phyloP scores from a whole-genome alignment of 2,888 invertebrate genomes.

The Pollenia amentaria region DNA sequence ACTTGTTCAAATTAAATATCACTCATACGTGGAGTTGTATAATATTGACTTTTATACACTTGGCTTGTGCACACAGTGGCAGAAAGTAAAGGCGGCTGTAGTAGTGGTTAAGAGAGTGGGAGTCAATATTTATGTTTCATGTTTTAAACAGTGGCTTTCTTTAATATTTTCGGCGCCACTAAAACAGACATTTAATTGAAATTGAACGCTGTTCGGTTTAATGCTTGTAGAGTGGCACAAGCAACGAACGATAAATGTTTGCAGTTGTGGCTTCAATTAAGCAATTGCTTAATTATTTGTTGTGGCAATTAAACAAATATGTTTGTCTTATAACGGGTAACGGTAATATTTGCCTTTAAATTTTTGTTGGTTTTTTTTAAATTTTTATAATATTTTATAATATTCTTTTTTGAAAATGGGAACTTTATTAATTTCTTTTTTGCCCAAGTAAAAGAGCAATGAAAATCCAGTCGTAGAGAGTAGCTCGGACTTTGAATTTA shows the following conservation, averaged over 20 bases:
- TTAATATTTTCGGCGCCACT: neutral
- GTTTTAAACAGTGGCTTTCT: constrained; percentile 15
- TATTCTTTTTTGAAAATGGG: no score
- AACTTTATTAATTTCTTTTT: no score
- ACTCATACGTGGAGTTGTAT: constrained; percentile 38
- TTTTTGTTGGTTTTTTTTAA: neutral
- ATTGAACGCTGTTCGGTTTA: neutral
- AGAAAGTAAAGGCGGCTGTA: neutral
- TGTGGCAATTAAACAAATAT: neutral
- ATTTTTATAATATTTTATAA: neutral
- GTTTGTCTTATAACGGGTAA: neutral
- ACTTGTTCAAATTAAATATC: constrained; percentile 47
- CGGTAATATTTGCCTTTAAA: neutral
- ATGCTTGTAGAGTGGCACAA: neutral
- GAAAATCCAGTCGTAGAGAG: no score
- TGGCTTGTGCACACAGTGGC: constrained; percentile 8
- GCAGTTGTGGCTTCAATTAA: constrained; percentile 11
- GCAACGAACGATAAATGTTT: neutral
- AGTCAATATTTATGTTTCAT: constrained; percentile 41
- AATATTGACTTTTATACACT: constrained; percentile 44
- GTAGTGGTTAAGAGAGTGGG: neutral
- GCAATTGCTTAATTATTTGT: constrained; percentile 2
- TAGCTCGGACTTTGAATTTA: no score
- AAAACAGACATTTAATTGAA: neutral
- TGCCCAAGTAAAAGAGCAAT: no score